phyloP scores from a whole-genome alignment of 1,140 invertebrate species.

The Nephila pilipes region DNA sequence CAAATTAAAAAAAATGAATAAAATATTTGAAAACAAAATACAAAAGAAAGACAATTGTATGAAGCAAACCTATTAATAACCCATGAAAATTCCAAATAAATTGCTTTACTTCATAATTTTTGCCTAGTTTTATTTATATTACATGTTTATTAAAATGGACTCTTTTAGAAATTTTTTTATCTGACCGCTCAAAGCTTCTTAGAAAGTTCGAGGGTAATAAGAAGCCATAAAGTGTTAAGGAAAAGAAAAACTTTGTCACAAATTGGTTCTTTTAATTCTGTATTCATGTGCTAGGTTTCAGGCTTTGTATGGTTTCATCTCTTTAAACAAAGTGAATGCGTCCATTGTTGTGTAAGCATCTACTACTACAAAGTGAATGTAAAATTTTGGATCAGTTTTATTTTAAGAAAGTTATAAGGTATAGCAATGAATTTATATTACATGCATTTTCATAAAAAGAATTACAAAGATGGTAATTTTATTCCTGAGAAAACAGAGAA shows the following conservation, averaged over 20 bases:
- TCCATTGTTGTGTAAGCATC: not conserved
- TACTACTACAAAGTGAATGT: not conserved
- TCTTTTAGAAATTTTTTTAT: not conserved
- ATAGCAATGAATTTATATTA: constrained; percentile 66
- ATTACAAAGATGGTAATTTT: not conserved
- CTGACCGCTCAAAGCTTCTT: not conserved
- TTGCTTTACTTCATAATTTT: no score
- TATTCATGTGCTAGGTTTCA: constrained; percentile 37
- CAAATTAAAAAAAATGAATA: no score
- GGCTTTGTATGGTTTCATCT: constrained; percentile 5
- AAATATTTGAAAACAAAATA: no score
- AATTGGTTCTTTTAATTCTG: not conserved
- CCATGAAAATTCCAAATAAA: no score
- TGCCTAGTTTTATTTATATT: no score
- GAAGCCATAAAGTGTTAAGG: constrained; percentile 15
- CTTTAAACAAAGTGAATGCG: not conserved
- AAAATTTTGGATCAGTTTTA: not conserved
- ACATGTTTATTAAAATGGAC: no score
- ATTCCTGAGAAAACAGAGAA: not conserved
- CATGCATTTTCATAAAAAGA: constrained; percentile 45
- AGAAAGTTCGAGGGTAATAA: not conserved
- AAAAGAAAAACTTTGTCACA: not conserved
- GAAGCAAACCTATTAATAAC: no score
- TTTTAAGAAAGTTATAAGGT: not conserved
- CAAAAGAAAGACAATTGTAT: no score